These are phyloP conservation scores for Lutjanus erythropterus DNA, from an alignment of 2,113 vertebrate species.

Conservation along the genomic window DNA sequence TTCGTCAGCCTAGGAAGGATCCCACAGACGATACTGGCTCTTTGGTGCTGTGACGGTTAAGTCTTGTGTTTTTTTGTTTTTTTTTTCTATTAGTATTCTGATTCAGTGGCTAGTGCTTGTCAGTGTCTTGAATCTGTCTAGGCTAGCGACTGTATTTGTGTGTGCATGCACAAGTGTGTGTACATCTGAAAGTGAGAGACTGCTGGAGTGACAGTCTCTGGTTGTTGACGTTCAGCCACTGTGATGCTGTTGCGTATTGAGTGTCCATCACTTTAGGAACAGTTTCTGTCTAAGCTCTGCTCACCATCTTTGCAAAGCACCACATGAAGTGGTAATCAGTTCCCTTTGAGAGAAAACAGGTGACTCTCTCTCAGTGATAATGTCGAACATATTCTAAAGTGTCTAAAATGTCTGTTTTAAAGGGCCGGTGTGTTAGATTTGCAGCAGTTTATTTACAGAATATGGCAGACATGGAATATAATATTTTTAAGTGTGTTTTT, in stretches of 20 bases:
- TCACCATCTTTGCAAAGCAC: constrained; percentile 47
- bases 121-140: constrained; percentile 73
- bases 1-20: constrained; percentile 69
- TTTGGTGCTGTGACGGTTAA: constrained; percentile 73
- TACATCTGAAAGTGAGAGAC: constrained; percentile 63
- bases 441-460: no score
- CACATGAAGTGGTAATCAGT: constrained; percentile 28
- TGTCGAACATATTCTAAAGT: no score
- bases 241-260: constrained; percentile 62
- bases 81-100: constrained; percentile 76
- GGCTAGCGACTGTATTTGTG: constrained; percentile 63
- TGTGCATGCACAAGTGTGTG: constrained; percentile 35
- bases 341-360: constrained; percentile 7
- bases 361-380: constrained; percentile 25
- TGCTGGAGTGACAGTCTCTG: constrained; percentile 71
- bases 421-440: no score
- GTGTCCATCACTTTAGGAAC: constrained; percentile 72
- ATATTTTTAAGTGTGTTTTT: no score
- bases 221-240: constrained; percentile 73
- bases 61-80: constrained; percentile 52
- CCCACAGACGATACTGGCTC: constrained; percentile 67
- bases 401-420: no score
- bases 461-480: no score
- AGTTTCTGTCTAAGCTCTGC: constrained; percentile 40
- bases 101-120: constrained; percentile 81